These are phyloP conservation scores for Polia nebulosa DNA, from an alignment of 2,888 invertebrate genomes.

Conservation along the genomic window DNA sequence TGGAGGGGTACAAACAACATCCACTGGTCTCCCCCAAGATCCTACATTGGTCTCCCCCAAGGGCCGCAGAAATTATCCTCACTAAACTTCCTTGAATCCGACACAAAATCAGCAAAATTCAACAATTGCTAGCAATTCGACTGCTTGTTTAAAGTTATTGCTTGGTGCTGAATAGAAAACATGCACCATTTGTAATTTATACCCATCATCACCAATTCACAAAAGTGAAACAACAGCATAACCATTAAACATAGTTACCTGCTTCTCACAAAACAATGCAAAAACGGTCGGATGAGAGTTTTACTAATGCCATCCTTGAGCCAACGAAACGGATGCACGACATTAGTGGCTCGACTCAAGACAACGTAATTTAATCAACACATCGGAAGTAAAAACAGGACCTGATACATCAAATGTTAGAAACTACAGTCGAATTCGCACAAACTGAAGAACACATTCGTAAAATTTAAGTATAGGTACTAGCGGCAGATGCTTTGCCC, in stretches of 20 bases:
- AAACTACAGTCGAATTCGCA: constrained; percentile 4
- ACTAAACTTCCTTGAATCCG: too few species aligned
- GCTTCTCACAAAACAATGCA: constrained; percentile 55
- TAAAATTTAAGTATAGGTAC: not conserved
- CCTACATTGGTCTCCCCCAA: too few species aligned
- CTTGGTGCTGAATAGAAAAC: not conserved
- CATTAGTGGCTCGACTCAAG: constrained; percentile 48
- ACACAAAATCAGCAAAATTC: too few species aligned
- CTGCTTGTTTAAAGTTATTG: not conserved
- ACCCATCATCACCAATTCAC: constrained; percentile 1
- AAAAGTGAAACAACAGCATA: constrained; percentile 34
- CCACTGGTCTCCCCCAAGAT: too few species aligned
- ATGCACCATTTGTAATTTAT: not conserved
- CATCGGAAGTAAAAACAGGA: constrained; percentile 46
- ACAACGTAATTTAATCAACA: constrained; percentile 53
- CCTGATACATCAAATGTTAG: constrained; percentile 15
- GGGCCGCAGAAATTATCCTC: too few species aligned
- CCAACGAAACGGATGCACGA: constrained; percentile 57
- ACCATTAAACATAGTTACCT: constrained; percentile 45
- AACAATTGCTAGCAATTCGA: too few species aligned
- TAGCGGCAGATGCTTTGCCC: too few species aligned
- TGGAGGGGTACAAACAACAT: too few species aligned
- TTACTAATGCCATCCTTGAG: constrained; percentile 57
- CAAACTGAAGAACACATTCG: constrained; percentile 7
- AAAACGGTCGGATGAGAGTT: constrained; percentile 57